These are phyloP conservation scores for Anolis apletophallus DNA, from an alignment of 2,797 vertebrate species.

Conservation along the genomic window DNA sequence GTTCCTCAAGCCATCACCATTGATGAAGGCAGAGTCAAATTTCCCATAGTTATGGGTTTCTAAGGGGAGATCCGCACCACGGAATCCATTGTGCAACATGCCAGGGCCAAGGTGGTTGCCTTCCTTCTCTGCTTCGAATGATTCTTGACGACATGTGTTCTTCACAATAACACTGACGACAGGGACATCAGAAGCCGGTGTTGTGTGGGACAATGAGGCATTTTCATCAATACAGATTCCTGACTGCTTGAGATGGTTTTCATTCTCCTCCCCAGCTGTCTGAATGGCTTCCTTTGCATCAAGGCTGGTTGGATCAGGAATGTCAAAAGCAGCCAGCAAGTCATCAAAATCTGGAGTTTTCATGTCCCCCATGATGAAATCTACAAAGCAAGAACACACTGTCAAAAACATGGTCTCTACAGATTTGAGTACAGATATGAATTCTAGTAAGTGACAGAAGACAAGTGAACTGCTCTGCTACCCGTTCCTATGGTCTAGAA, in stretches of 20 bases:
- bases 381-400: constrained; percentile 72
- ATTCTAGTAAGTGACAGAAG: accelerated
- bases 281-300: constrained; percentile 95
- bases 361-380: constrained; percentile 97
- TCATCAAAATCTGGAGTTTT: constrained; percentile 99
- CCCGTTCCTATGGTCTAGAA: background rate
- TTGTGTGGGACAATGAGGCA: constrained; percentile 80
- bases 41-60: constrained; percentile 85
- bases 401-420: constrained; percentile 12
- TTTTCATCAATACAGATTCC: constrained; percentile 88
- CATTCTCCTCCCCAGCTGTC: constrained; percentile 86
- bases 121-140: constrained; percentile 87
- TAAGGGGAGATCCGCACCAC: constrained; percentile 76
- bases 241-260: constrained; percentile 86
- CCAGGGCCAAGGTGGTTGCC: constrained; percentile 78
- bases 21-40: constrained; percentile 86
- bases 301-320: constrained; percentile 95
- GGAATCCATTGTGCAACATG: constrained; percentile 91
- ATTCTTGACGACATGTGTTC: constrained; percentile 93
- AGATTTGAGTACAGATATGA: background rate
- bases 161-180: constrained; percentile 96
- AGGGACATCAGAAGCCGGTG: constrained; percentile 83
- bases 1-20: constrained; percentile 84
- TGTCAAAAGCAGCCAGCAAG: constrained; percentile 98
- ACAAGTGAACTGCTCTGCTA: background rate